Evolutionary conservation across 2,797 vertebrate genomes (phyloP).

Genomic region (Simalia tracyae): DNA sequence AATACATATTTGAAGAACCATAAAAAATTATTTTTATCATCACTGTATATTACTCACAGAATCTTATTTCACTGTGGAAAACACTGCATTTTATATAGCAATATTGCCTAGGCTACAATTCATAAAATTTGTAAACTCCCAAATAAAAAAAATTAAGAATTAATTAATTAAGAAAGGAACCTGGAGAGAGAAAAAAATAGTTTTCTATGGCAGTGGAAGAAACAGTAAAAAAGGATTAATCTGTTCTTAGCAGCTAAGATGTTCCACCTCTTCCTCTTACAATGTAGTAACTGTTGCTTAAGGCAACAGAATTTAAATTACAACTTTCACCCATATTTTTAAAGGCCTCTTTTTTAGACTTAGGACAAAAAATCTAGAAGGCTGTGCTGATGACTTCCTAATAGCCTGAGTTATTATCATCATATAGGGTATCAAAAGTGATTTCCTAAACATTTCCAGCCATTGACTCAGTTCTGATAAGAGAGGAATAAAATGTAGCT

Average conservation of each 20-base stretch:
- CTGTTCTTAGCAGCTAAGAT: background rate
- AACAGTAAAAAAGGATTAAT: background rate
- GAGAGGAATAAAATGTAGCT: background rate
- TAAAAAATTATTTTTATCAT: background rate
- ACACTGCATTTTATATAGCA: background rate
- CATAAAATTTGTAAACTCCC: background rate
- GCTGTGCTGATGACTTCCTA: background rate
- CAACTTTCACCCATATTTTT: background rate
- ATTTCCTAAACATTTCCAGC: slow-evolving; percentile 21
- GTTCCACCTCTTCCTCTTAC: background rate
- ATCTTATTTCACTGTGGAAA: background rate
- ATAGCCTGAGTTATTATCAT: background rate
- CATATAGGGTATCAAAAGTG: background rate
- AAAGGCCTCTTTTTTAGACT: background rate
- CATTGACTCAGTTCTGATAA: slow-evolving; percentile 21
- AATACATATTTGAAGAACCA: background rate
- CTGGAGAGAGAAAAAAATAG: background rate
- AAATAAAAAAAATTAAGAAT: background rate
- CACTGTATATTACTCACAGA: background rate
- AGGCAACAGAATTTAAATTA: background rate
- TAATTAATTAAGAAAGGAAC: background rate
- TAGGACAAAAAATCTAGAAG: background rate
- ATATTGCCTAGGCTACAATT: background rate
- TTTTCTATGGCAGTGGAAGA: background rate
- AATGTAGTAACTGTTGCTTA: background rate